phyloP scores from a whole-genome alignment of 2,113 vertebrate genomes.

The Myiopsitta monachus region DNA sequence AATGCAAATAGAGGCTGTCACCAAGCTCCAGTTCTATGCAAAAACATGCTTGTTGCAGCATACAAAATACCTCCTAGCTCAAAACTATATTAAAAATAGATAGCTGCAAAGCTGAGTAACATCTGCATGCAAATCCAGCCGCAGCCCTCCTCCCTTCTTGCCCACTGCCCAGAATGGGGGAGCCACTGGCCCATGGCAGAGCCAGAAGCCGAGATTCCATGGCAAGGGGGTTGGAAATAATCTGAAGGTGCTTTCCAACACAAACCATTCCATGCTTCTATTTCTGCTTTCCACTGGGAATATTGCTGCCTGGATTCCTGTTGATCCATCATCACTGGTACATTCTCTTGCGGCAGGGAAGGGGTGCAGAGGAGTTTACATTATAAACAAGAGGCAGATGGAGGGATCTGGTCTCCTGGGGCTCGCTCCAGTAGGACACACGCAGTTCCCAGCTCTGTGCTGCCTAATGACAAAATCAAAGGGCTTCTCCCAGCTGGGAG shows the following conservation, averaged over 20 bases:
- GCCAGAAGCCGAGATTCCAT: neutral
- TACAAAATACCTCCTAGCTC: neutral
- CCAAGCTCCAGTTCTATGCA: neutral
- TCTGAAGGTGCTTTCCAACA: neutral
- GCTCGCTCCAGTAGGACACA: neutral
- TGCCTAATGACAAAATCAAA: neutral
- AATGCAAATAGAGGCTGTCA: neutral
- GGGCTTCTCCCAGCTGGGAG: neutral
- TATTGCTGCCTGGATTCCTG: rapidly evolving
- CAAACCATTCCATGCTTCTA: neutral
- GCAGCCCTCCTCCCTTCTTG: neutral
- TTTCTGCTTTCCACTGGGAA: neutral
- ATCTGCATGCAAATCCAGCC: neutral
- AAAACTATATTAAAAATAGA: neutral
- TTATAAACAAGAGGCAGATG: neutral
- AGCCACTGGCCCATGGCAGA: neutral
- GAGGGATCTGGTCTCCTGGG: neutral
- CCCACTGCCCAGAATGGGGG: neutral
- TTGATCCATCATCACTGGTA: neutral
- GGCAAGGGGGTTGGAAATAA: neutral
- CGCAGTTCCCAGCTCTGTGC: neutral
- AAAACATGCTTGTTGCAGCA: neutral
- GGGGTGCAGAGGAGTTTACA: neutral
- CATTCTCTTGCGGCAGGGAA: neutral
- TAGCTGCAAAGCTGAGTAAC: neutral